These are phyloP conservation scores for Gallinago stenura DNA, from an alignment of 2,797 vertebrate species.

Conservation along the genomic window DNA sequence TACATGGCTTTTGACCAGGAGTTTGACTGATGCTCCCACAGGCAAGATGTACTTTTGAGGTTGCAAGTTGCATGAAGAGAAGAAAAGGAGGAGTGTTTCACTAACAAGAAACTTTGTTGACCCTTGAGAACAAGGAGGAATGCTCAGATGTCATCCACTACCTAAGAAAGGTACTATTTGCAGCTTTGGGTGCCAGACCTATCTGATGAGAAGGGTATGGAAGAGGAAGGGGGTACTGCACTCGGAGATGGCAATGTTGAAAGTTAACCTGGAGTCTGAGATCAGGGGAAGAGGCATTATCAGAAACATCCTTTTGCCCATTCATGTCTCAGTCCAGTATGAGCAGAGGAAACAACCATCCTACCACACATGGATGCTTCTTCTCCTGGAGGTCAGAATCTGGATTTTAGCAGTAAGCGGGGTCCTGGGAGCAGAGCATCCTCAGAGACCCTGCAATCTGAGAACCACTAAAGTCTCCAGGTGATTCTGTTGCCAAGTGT, in stretches of 20 bases:
- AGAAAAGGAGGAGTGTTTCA: background rate
- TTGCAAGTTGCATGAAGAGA: background rate
- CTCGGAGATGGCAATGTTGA: background rate
- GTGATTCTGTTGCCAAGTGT: background rate
- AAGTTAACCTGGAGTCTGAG: background rate
- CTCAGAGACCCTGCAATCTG: background rate
- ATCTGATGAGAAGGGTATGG: rapidly evolving
- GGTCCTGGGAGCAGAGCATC: background rate
- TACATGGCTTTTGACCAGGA: background rate
- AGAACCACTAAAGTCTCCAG: background rate
- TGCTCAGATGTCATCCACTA: background rate
- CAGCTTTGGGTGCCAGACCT: background rate
- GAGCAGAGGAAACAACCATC: background rate
- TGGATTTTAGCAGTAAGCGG: background rate
- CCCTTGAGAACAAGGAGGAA: background rate
- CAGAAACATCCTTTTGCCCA: background rate
- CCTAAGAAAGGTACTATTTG: background rate
- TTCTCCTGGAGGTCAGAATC: background rate
- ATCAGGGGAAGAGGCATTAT: background rate
- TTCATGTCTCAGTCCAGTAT: background rate
- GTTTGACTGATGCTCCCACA: background rate
- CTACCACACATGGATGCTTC: background rate
- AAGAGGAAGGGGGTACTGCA: background rate
- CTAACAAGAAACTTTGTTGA: background rate
- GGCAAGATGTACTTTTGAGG: background rate